phyloP scores from a whole-genome alignment of 2,113 vertebrate genomes.

The Percopsis transmontana region DNA sequence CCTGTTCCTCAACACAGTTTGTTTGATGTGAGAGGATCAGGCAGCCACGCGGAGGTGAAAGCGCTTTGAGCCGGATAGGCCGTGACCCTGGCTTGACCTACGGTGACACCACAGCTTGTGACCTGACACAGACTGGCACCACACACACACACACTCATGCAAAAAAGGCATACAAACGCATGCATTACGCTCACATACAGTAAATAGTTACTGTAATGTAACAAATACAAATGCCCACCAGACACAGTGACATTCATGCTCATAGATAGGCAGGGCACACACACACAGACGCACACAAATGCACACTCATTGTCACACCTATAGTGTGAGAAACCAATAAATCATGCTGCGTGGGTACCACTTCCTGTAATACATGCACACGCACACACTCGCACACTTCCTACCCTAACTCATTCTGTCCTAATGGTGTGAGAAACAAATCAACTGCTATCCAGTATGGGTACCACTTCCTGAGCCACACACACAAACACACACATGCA shows the following conservation, averaged over 20 bases:
- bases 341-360: too few species aligned
- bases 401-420: constrained; percentile 19
- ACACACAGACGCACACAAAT: constrained; percentile 7
- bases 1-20: not conserved
- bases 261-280: constrained; percentile 7
- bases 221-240: not conserved
- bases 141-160: not conserved
- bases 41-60: constrained; percentile 39
- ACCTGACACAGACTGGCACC: constrained; percentile 37
- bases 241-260: constrained; percentile 6
- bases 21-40: constrained; percentile 53
- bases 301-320: not conserved
- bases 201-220: not conserved
- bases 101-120: constrained; percentile 31
- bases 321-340: not conserved
- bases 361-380: not conserved
- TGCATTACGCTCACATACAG: constrained; percentile 3
- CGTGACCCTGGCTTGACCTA: constrained; percentile 62
- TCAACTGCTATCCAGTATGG: constrained; percentile 24
- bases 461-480: constrained; percentile 31
- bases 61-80: constrained; percentile 33
- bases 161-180: not conserved
- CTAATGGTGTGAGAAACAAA: constrained; percentile 54
- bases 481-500: not conserved
- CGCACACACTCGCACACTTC: constrained; percentile 18